Evolutionary conservation across 1,140 invertebrate species (phyloP).

Genomic region (Pentalonia nigronervosa): DNA sequence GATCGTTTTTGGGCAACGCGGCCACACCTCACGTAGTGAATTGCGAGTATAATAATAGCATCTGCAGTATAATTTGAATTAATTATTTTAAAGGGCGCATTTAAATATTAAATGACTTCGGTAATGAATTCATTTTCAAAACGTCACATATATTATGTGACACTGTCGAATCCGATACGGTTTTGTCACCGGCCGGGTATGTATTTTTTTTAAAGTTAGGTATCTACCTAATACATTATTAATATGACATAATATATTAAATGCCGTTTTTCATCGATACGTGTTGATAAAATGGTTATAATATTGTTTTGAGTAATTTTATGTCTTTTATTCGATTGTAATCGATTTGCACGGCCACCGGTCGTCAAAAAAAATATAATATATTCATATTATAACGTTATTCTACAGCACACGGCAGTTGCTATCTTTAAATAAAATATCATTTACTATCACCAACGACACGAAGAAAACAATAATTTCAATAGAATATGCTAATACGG

Average conservation of each 20-base stretch:
- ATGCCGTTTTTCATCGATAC: background rate
- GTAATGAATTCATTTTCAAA: background rate
- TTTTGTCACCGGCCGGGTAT: background rate
- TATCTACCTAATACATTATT: background rate
- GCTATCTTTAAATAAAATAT: too few relatives aligned
- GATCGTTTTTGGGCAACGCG: background rate
- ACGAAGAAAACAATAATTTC: too few relatives aligned
- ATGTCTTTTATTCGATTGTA: background rate
- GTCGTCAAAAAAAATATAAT: background rate
- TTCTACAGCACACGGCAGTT: background rate
- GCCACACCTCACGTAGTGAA: background rate
- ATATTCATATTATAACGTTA: background rate
- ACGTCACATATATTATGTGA: background rate
- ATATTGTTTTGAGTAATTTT: background rate
- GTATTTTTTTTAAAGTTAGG: background rate
- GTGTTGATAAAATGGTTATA: background rate
- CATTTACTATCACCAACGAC: too few relatives aligned
- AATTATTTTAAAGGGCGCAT: background rate
- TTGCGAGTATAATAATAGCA: background rate
- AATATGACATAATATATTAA: background rate
- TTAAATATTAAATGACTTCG: background rate
- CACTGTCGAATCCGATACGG: background rate
- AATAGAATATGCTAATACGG: too few relatives aligned
- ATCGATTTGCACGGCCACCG: background rate
- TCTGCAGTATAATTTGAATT: background rate